Conservation (phyloP, 2,113 vertebrate genomes). For the Mormoops blainvillei region DNA sequence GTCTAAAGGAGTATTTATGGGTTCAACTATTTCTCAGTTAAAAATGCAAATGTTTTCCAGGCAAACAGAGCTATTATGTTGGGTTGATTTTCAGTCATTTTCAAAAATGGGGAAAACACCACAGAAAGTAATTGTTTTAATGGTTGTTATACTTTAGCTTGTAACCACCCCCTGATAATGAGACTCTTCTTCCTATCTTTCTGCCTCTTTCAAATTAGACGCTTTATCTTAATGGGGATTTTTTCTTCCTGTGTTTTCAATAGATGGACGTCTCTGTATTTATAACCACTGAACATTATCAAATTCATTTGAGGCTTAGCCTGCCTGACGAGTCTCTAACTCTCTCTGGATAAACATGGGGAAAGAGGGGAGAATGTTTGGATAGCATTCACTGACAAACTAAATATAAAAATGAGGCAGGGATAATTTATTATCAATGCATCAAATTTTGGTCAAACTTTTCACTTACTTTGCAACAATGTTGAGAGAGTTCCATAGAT, state of each 20-base stretch:
- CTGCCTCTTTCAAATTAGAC: constrained; percentile 55
- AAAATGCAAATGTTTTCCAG: constrained; percentile 27
- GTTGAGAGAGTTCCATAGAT: neutral
- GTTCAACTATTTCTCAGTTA: neutral
- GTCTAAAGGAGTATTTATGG: neutral
- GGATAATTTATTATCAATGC: neutral
- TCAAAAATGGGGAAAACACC: neutral
- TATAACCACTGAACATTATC: constrained; percentile 58
- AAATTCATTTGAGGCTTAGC: constrained; percentile 62
- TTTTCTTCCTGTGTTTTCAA: constrained; percentile 48
- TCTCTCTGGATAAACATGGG: constrained; percentile 16
- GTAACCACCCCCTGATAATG: neutral
- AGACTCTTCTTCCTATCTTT: constrained; percentile 26
- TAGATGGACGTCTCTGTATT: constrained; percentile 58
- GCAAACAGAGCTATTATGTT: constrained; percentile 16
- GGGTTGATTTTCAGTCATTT: constrained; percentile 48
- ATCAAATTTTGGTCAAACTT: neutral
- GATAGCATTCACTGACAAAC: neutral
- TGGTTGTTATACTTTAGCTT: constrained; percentile 40
- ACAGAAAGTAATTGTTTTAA: constrained; percentile 52
- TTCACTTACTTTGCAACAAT: neutral
- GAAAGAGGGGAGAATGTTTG: neutral
- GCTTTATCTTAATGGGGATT: constrained; percentile 67
- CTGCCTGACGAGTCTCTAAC: neutral
- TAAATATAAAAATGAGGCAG: neutral